phyloP scores from a whole-genome alignment of 1,140 invertebrate species.

The Sesamia nonagrioides region DNA sequence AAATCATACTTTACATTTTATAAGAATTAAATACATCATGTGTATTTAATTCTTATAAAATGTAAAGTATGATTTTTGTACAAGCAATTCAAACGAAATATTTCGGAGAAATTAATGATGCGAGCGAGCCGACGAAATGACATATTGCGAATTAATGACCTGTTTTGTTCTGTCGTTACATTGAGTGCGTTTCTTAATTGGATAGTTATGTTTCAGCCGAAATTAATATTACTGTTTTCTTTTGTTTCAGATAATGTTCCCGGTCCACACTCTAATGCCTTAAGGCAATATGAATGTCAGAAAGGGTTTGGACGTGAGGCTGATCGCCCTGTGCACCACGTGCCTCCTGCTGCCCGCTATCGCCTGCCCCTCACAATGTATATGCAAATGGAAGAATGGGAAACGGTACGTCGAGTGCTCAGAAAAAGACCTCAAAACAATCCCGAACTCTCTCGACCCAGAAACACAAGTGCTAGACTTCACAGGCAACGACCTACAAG shows the following conservation, averaged over 20 bases:
- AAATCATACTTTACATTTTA: slow-evolving; percentile 13
- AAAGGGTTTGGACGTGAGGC: slow-evolving; percentile 76
- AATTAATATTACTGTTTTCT: slow-evolving; percentile 56
- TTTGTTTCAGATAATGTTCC: slow-evolving; percentile 84
- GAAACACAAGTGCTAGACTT: slow-evolving; percentile 96
- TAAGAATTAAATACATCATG: slow-evolving; percentile 34
- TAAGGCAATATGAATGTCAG: slow-evolving; percentile 82
- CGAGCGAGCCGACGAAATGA: background rate
- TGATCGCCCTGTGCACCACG: slow-evolving; percentile 81
- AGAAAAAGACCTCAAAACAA: slow-evolving; percentile 91
- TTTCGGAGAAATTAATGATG: slow-evolving; percentile 4
- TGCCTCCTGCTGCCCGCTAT: slow-evolving; percentile 77
- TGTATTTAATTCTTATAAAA: slow-evolving; percentile 29
- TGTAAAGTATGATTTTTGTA: slow-evolving; percentile 19
- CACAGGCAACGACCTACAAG: slow-evolving; percentile 93
- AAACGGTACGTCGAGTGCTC: slow-evolving; percentile 96
- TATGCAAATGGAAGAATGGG: slow-evolving; percentile 97
- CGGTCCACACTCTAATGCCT: slow-evolving; percentile 69
- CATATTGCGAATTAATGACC: slow-evolving; percentile 3
- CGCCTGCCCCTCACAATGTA: slow-evolving; percentile 92
- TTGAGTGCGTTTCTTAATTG: background rate
- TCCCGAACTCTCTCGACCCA: slow-evolving; percentile 94
- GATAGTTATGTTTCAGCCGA: background rate
- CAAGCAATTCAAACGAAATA: slow-evolving; percentile 6
- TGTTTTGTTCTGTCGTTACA: background rate